These are phyloP conservation scores for Rhinogobius similis DNA, from an alignment of 2,113 vertebrate species.

Conservation along the genomic window DNA sequence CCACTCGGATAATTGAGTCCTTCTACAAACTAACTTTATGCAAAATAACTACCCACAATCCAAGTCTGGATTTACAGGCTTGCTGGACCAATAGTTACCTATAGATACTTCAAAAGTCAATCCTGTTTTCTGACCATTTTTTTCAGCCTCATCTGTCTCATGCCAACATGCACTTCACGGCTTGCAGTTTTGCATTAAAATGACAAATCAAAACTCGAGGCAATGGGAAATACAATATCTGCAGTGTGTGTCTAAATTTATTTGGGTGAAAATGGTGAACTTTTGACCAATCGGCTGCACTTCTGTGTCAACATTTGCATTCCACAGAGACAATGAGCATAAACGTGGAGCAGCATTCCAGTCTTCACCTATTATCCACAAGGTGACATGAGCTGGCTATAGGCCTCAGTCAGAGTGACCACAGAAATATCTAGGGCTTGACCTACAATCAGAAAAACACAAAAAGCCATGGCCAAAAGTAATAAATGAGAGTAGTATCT, in stretches of 20 bases:
- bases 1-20: too few relatives aligned
- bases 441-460: background rate
- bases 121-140: background rate
- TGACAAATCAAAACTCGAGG: background rate
- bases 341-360: conserved; percentile 64
- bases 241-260: conserved; percentile 12
- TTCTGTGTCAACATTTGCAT: conserved; percentile 69
- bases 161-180: background rate
- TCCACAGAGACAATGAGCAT: conserved; percentile 59
- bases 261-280: conserved; percentile 53
- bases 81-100: too few relatives aligned
- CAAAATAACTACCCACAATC: too few relatives aligned
- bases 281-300: conserved; percentile 52
- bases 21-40: too few relatives aligned
- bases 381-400: conserved; percentile 38
- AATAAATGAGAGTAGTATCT: conserved; percentile 24
- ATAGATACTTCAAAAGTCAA: background rate
- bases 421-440: conserved; percentile 11
- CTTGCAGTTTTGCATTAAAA: background rate
- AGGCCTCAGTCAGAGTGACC: conserved; percentile 22
- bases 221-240: background rate
- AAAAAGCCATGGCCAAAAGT: background rate
- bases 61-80: background rate
- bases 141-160: background rate
- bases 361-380: conserved; percentile 61